These are phyloP conservation scores for Torymus auratus DNA, from an alignment of 2,888 invertebrate genomes.

Conservation along the genomic window DNA sequence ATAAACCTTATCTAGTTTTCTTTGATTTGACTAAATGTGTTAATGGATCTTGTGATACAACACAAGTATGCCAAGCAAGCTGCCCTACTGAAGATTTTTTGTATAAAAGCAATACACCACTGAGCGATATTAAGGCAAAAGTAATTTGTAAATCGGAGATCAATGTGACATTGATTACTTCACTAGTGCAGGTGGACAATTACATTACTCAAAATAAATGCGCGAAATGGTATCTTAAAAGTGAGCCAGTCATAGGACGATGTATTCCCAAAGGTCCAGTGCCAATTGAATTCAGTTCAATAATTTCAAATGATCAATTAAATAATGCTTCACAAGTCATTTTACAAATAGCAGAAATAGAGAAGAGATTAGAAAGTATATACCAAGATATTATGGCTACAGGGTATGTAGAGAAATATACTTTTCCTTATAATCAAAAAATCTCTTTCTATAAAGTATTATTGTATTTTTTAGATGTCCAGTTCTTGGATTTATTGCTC, in stretches of 20 bases:
- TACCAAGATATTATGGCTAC: constrained; percentile 50
- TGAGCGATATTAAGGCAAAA: constrained; percentile 58
- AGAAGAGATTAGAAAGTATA: constrained; percentile 70
- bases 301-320: constrained; percentile 72
- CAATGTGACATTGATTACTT: constrained; percentile 72
- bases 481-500: constrained; percentile 81
- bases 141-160: constrained; percentile 82
- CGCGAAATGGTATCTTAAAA: constrained; percentile 84
- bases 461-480: constrained; percentile 79
- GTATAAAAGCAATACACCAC: constrained; percentile 66
- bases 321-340: constrained; percentile 76
- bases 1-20: constrained; percentile 87
- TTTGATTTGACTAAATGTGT: constrained; percentile 90
- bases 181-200: constrained; percentile 74
- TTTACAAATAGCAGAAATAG: constrained; percentile 76
- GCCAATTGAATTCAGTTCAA: constrained; percentile 67
- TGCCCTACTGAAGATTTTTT: constrained; percentile 83
- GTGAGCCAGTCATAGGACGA: constrained; percentile 79
- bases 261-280: constrained; percentile 76
- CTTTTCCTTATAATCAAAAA: constrained; percentile 9
- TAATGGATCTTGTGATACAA: constrained; percentile 87
- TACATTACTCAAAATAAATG: constrained; percentile 81
- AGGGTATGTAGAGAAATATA: constrained; percentile 49
- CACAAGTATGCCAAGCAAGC: constrained; percentile 87
- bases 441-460: constrained; percentile 46